These are phyloP conservation scores for Drosophila flavopinicola DNA, from an alignment of 2,888 invertebrate genomes.

Conservation along the genomic window DNA sequence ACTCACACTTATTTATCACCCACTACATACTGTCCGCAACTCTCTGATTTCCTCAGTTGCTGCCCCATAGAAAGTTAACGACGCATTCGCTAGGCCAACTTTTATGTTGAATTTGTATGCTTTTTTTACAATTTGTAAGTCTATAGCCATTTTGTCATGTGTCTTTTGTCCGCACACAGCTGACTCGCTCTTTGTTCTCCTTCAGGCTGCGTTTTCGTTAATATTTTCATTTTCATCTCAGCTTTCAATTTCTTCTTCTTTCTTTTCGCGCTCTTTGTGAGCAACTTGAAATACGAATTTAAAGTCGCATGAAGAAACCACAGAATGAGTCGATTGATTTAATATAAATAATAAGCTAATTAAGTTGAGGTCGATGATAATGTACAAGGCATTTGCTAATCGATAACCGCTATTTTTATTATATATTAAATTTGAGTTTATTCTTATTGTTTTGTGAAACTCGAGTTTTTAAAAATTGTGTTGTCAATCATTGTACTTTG, in stretches of 20 bases:
- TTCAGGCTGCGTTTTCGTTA: constrained; percentile 6
- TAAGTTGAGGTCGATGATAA: constrained; percentile 3
- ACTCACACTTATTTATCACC: constrained; percentile 43
- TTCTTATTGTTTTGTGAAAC: no score
- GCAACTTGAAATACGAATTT: constrained; percentile 10
- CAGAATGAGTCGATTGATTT: constrained; percentile 8
- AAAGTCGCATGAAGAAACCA: constrained; percentile 1
- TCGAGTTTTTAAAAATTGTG: no score
- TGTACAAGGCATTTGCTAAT: background rate
- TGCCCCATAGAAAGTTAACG: constrained; percentile 43
- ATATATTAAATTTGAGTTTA: background rate
- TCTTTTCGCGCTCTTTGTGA: constrained; percentile 22
- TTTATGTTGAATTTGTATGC: constrained; percentile 44
- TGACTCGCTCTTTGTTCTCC: constrained; percentile 27
- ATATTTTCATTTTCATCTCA: constrained; percentile 28
- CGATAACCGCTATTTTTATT: background rate
- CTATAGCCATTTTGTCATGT: constrained; percentile 22
- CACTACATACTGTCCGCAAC: constrained; percentile 36
- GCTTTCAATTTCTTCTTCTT: constrained; percentile 64
- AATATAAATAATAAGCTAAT: background rate
- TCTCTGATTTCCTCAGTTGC: constrained; percentile 20
- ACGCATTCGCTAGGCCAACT: constrained; percentile 40
- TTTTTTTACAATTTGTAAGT: constrained; percentile 6
- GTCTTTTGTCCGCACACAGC: constrained; percentile 29
- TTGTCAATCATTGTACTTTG: no score